phyloP scores from a whole-genome alignment of 2,797 vertebrate genomes.

The Cyprinodon diabolis region DNA sequence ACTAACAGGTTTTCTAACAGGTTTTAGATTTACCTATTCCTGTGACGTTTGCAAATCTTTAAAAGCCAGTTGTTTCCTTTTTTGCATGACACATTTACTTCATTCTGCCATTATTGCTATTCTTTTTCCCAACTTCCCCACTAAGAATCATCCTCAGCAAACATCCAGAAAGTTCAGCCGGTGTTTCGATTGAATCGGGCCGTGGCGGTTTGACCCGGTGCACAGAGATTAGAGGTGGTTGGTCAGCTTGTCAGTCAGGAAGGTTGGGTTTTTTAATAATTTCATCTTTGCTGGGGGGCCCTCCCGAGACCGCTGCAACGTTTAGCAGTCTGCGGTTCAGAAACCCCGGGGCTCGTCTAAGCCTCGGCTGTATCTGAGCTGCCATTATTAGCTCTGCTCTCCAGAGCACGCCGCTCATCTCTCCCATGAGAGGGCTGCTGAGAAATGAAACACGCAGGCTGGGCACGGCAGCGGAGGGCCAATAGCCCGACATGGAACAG shows the following conservation, averaged over 20 bases:
- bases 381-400: constrained; percentile 99
- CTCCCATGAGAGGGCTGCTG: constrained; percentile 90
- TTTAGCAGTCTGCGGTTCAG: constrained; percentile 97
- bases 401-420: constrained; percentile 92
- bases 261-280: constrained; percentile 93
- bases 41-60: constrained; percentile 32
- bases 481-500: constrained; percentile 91
- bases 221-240: constrained; percentile 68
- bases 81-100: constrained; percentile 32
- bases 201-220: constrained; percentile 57
- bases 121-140: constrained; percentile 22
- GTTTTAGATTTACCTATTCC: constrained; percentile 21
- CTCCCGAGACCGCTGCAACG: constrained; percentile 91
- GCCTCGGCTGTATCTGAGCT: constrained; percentile 91
- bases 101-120: constrained; percentile 33
- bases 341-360: constrained; percentile 93
- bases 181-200: constrained; percentile 65
- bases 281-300: constrained; percentile 91
- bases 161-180: constrained; percentile 64
- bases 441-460: constrained; percentile 94
- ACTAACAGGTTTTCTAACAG: constrained; percentile 30
- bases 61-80: constrained; percentile 27
- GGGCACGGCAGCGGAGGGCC: constrained; percentile 84
- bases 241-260: constrained; percentile 93
- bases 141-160: constrained; percentile 55